Conservation (phyloP, 2,888 invertebrate genomes). For the Cotesia congregata region DNA sequence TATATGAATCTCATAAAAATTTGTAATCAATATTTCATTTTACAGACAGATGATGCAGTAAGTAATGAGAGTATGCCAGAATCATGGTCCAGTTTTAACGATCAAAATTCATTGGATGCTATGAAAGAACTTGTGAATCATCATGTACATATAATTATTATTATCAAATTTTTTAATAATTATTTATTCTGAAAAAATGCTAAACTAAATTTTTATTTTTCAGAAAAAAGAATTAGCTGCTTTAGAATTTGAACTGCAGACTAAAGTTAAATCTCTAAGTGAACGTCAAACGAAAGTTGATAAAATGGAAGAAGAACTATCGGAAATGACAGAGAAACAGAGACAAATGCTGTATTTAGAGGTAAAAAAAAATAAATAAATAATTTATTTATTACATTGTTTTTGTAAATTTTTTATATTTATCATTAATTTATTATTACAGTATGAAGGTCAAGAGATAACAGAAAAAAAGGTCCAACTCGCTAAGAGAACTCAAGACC, state of each 20-base stretch:
- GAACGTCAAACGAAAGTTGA: conserved; percentile 79
- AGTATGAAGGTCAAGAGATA: conserved; percentile 60
- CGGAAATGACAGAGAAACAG: conserved; percentile 78
- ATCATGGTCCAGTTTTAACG: conserved; percentile 69
- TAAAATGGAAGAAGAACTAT: conserved; percentile 79
- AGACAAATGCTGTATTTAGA: conserved; percentile 62
- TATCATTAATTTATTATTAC: conserved; percentile 31
- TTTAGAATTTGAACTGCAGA: conserved; percentile 79
- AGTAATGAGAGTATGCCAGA: conserved; percentile 65
- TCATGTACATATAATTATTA: conserved; percentile 75
- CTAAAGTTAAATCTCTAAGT: conserved; percentile 75
- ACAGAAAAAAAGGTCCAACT: conserved; percentile 69
- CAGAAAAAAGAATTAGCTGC: conserved; percentile 82
- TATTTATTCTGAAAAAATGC: background rate
- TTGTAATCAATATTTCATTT: conserved; percentile 60
- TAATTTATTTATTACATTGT: background rate
- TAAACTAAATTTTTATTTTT: conserved; percentile 7
- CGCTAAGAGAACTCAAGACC: conserved; percentile 71
- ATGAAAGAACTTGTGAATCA: conserved; percentile 80
- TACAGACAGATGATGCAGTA: conserved; percentile 66
- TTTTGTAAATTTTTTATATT: conserved; percentile 3
- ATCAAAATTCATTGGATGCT: conserved; percentile 76
- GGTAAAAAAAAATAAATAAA: conserved; percentile 49
- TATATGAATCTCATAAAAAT: conserved; percentile 38
- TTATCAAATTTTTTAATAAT: conserved; percentile 23